A percentile compares a stretch with the other conserved stretches of the same genome.
Conservation (phyloP, 2,113 vertebrate species). For the Butorides virescens region DNA sequence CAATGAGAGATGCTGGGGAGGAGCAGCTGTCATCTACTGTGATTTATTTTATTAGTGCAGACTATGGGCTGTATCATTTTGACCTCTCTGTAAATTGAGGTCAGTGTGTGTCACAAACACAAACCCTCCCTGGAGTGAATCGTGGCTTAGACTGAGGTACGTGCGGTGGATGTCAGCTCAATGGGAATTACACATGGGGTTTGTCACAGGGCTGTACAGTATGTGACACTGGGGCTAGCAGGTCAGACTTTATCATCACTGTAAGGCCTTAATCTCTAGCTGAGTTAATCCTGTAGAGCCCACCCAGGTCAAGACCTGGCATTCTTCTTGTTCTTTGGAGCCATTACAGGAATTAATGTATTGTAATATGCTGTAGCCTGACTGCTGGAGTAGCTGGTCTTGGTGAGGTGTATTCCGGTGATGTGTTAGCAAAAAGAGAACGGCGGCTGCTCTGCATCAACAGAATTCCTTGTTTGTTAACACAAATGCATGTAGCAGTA, state of each 20-base stretch:
- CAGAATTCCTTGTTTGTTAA: neutral
- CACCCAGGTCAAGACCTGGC: constrained; percentile 55
- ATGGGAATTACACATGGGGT: constrained; percentile 68
- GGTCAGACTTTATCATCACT: constrained; percentile 60
- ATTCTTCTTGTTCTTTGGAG: constrained; percentile 56
- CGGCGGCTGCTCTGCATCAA: neutral
- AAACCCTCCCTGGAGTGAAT: constrained; percentile 32
- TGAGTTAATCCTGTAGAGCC: constrained; percentile 47
- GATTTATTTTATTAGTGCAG: constrained; percentile 64
- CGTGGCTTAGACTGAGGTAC: neutral
- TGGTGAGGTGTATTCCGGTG: neutral
- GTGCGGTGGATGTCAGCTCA: constrained; percentile 55
- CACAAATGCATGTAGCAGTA: neutral
- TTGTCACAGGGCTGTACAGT: constrained; percentile 60
- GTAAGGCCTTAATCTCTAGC: constrained; percentile 16
- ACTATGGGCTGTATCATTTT: constrained; percentile 39
- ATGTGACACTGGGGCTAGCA: constrained; percentile 35
- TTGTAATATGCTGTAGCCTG: neutral
- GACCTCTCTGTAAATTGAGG: constrained; percentile 72
- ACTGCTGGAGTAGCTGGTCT: neutral
- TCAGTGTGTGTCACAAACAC: constrained; percentile 66
- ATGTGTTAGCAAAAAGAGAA: neutral
- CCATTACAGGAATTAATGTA: neutral
- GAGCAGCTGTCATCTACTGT: constrained; percentile 53
- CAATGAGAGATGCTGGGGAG: constrained; percentile 31